Evolutionary conservation across 64 coral and sea anemone species (phyloP).

Genomic region (Platygyra sinensis): DNA sequence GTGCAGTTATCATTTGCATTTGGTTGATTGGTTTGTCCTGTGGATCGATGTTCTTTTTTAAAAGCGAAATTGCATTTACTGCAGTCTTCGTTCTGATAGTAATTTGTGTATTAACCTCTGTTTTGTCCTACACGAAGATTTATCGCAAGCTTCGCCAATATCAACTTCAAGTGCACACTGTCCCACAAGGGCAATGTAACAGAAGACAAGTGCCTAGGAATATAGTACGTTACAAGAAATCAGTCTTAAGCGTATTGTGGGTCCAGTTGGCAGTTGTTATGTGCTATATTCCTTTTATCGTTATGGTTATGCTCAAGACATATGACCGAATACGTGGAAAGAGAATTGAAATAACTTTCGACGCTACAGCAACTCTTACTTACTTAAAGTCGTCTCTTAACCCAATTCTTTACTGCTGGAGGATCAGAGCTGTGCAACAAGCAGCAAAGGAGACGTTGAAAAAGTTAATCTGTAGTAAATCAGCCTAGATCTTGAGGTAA

Average conservation of each 20-base stretch:
- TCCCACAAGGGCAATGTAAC: background rate
- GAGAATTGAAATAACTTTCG: background rate
- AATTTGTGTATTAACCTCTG: background rate
- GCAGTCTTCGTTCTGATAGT: background rate
- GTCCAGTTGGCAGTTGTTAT: background rate
- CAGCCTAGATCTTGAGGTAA: too few species aligned
- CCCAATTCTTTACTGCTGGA: too few species aligned
- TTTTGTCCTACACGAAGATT: background rate
- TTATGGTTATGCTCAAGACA: background rate
- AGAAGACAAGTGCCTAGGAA: background rate
- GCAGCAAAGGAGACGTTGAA: background rate
- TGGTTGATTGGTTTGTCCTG: background rate
- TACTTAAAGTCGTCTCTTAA: too few species aligned
- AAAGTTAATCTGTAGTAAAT: too few species aligned
- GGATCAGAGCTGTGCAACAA: background rate
- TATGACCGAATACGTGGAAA: background rate
- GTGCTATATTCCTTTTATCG: background rate
- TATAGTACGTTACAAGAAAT: background rate
- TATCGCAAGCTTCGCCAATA: background rate
- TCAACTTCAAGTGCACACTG: background rate
- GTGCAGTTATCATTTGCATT: background rate
- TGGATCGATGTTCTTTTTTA: background rate
- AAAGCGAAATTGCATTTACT: background rate
- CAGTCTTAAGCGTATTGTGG: background rate
- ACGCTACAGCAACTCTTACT: background rate